Evolutionary conservation across 2,797 vertebrate genomes (phyloP).

Genomic region (Eulemur coronatus): DNA sequence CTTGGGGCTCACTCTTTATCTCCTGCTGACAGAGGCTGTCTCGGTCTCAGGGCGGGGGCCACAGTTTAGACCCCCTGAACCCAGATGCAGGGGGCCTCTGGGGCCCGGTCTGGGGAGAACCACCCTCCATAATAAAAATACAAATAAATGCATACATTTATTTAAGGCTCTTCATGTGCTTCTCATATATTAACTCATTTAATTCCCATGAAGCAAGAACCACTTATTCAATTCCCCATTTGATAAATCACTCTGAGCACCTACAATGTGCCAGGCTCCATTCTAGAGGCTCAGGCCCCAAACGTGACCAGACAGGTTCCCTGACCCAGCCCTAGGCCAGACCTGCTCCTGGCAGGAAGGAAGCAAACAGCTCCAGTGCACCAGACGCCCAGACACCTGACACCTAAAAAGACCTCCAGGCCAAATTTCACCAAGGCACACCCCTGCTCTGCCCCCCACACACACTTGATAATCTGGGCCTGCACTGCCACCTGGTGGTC

Average conservation of each 20-base stretch:
- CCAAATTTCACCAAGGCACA: background rate
- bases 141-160: background rate
- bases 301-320: background rate
- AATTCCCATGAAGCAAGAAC: background rate
- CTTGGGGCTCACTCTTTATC: background rate
- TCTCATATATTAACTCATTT: background rate
- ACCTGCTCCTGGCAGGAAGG: background rate
- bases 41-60: background rate
- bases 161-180: background rate
- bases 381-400: background rate
- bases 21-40: background rate
- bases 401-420: background rate
- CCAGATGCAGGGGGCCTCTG: background rate
- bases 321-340: background rate
- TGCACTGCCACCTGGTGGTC: constrained; percentile 56
- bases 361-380: background rate
- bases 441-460: accelerated
- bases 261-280: background rate
- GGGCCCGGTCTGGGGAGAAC: background rate
- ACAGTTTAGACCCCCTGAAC: background rate
- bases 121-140: background rate
- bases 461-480: background rate
- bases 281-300: background rate
- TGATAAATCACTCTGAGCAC: background rate
- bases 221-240: background rate